Evolutionary conservation across 2,797 vertebrate genomes (phyloP).

Genomic region (Spheniscus humboldti): DNA sequence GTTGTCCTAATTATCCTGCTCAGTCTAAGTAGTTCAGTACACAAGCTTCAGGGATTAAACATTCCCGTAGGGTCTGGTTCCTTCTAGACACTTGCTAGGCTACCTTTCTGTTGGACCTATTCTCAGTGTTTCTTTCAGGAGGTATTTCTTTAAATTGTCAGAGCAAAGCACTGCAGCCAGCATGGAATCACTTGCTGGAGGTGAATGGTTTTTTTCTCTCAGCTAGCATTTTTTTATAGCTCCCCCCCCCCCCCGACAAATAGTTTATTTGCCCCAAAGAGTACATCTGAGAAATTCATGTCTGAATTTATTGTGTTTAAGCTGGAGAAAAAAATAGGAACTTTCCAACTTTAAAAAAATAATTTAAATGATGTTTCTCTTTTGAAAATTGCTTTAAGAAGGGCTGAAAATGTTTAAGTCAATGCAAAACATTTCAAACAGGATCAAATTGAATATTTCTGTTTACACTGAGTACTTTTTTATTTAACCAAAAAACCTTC

Average conservation of each 20-base stretch:
- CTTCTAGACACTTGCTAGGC: background rate
- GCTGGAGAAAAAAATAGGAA: background rate
- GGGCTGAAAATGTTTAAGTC: background rate
- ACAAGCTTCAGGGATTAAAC: background rate
- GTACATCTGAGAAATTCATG: background rate
- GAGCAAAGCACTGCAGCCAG: background rate
- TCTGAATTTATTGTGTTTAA: background rate
- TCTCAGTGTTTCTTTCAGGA: background rate
- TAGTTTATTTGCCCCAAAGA: background rate
- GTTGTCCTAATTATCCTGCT: background rate
- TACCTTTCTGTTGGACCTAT: background rate
- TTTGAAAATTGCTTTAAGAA: background rate
- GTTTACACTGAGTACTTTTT: background rate
- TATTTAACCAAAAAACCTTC: background rate
- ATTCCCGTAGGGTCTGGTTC: background rate
- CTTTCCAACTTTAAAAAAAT: background rate
- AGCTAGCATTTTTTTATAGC: background rate
- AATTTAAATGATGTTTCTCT: background rate
- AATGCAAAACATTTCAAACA: background rate
- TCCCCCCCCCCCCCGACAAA: background rate
- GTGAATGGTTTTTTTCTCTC: background rate
- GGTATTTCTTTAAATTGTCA: background rate
- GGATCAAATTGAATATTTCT: background rate
- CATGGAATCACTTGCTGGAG: background rate
- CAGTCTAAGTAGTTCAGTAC: background rate